Evolutionary conservation across 1,140 invertebrate species (phyloP), one percentile per base, ranked within the genome.

Genomic region (Platyscapa corneri): DNA sequence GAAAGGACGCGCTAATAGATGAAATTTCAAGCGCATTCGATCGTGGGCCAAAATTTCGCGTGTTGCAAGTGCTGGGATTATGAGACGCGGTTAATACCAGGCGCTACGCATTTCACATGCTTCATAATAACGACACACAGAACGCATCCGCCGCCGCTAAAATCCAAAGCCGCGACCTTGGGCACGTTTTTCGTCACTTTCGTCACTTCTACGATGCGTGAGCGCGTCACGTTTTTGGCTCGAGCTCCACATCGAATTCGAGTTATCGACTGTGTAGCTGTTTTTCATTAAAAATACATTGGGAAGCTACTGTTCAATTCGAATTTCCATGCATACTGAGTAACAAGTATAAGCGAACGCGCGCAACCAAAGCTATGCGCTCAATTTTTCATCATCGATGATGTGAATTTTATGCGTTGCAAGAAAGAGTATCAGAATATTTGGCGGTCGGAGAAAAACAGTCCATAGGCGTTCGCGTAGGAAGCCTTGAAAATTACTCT

Each of bases 41-140:
- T 64, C 60, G 18, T 20, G 30, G 34, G 70, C 70, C 72, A 42
- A 75, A 75, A 75, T 75, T 77, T 77, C 34, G n/a, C 75, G 46
- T 53, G 46, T 77, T n/a, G 72, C 75, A 77, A n/a, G 27, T 53
- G 75, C 30, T 23, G 75, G 34, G 23, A 49, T 49, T 77, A 56
- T 42, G 75, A 30, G 3, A 49, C 32, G 30, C 49, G 18, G 32
- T 60, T 60, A 60, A 60, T 60, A 60, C 23, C 23, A 67, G 64
- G 64, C 30, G 10, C 10, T 67, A 67, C 30, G 32, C 18, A 14
- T 67, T 30, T 16, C 32, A 67, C 12, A n/a, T 30, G 32, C 32
- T 67, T 67, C 16, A 64, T 64, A 64, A 64, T 30, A 5, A 6
- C n/a, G 27, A 64, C n/a, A 64, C n/a, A 67, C 18, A 34, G 0